Evolutionary conservation across 2,113 vertebrate genomes (phyloP).

Genomic region (Siniperca chuatsi): DNA sequence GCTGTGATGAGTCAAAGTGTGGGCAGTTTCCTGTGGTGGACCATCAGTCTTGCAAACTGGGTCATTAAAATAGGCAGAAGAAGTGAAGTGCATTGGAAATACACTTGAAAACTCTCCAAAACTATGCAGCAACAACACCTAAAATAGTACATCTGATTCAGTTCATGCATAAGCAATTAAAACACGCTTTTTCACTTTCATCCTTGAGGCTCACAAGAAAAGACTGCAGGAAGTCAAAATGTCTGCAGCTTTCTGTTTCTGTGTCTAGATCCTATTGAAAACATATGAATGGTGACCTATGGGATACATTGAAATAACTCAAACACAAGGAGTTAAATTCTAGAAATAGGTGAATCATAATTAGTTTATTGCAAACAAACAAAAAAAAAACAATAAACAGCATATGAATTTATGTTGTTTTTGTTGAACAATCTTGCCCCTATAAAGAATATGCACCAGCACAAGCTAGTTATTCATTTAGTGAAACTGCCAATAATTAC

Average conservation of each 20-base stretch:
- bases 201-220: neutral
- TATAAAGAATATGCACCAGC: no score
- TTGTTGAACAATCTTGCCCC: no score
- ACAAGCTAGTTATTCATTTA: neutral
- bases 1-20: constrained; percentile 37
- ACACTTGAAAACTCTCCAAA: neutral
- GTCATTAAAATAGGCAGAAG: constrained; percentile 49
- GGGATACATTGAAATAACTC: neutral
- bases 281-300: neutral
- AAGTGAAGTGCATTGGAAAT: constrained; percentile 12
- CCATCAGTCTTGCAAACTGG: constrained; percentile 44
- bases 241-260: neutral
- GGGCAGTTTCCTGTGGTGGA: constrained; percentile 31
- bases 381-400: no score
- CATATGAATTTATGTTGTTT: neutral
- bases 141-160: constrained; percentile 44
- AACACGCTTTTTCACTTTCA: constrained; percentile 39
- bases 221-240: neutral
- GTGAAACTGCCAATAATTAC: neutral
- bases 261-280: neutral
- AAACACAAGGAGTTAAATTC: neutral
- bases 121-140: constrained; percentile 24
- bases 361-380: neutral
- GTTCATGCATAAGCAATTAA: constrained; percentile 51
- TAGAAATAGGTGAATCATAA: neutral